Percentiles rank a stretch among this genome's conserved stretches.
Conservation (phyloP, 2,888 invertebrate genomes). For the Schizaphis graminum region DNA sequence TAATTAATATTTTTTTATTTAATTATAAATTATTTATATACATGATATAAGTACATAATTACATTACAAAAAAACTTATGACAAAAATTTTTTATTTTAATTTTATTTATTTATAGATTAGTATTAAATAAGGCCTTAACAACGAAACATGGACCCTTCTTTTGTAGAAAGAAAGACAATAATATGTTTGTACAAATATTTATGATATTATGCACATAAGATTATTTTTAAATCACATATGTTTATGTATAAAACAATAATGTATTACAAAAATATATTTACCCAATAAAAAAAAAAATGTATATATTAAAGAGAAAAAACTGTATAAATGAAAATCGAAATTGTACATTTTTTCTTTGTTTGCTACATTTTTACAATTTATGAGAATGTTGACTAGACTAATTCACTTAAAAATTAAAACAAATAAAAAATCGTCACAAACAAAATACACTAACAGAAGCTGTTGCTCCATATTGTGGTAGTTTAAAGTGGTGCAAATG, state of each 20-base stretch:
- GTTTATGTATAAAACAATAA: slow-evolving; percentile 56
- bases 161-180: slow-evolving; percentile 59
- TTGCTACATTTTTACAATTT: slow-evolving; percentile 29
- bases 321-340: slow-evolving; percentile 28
- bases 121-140: slow-evolving; percentile 51
- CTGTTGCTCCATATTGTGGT: background rate
- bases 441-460: background rate
- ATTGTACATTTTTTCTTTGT: slow-evolving; percentile 16
- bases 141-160: slow-evolving; percentile 45
- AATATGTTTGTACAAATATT: slow-evolving; percentile 57
- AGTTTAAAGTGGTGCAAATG: background rate
- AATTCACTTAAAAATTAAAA: slow-evolving; percentile 54
- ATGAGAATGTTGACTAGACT: slow-evolving; percentile 61
- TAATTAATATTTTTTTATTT: slow-evolving; percentile 46
- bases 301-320: slow-evolving; percentile 41
- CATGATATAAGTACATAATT: slow-evolving; percentile 60
- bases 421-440: slow-evolving; percentile 24
- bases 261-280: slow-evolving; percentile 61
- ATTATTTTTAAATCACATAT: slow-evolving; percentile 60
- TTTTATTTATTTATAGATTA: slow-evolving; percentile 51
- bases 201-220: slow-evolving; percentile 52
- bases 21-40: slow-evolving; percentile 60
- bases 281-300: slow-evolving; percentile 38
- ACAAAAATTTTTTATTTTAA: slow-evolving; percentile 34
- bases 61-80: slow-evolving; percentile 54